phyloP scores from a whole-genome alignment of 2,113 vertebrate species.

The Capreolus pygargus region DNA sequence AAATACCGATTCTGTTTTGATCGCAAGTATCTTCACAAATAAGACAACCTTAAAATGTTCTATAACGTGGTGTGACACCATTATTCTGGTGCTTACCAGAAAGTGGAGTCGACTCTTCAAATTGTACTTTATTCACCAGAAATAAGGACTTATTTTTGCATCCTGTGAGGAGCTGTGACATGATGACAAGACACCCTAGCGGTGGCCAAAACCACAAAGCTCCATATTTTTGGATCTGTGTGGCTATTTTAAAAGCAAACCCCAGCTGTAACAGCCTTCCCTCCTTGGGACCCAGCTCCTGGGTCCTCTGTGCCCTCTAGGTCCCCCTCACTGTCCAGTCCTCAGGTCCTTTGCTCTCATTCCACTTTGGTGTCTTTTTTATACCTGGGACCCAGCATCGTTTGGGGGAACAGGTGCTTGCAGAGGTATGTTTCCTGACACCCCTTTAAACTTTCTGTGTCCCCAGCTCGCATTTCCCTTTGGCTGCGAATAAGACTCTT shows the following conservation, averaged over 20 bases:
- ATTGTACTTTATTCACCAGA: neutral
- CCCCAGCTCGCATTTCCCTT: neutral
- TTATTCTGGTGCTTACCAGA: neutral
- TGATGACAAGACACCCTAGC: neutral
- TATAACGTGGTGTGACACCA: neutral
- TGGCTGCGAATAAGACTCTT: neutral
- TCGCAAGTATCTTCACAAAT: neutral
- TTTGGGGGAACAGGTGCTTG: neutral
- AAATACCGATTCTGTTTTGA: neutral
- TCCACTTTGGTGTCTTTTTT: neutral
- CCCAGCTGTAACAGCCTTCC: neutral
- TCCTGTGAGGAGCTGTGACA: neutral
- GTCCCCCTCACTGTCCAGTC: neutral
- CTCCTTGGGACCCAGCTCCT: neutral
- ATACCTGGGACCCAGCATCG: neutral
- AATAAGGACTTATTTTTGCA: constrained; percentile 1
- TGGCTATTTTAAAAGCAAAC: neutral
- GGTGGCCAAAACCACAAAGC: neutral
- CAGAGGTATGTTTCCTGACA: neutral
- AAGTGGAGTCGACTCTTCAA: neutral
- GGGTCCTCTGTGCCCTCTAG: neutral
- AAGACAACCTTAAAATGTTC: neutral
- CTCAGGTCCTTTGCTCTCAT: neutral
- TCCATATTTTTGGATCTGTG: neutral
- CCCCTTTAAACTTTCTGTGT: neutral